Evolutionary conservation across 2,888 invertebrate species (phyloP), one percentile per base, ranked within the genome.

Genomic region (Phyllotreta striolata): DNA sequence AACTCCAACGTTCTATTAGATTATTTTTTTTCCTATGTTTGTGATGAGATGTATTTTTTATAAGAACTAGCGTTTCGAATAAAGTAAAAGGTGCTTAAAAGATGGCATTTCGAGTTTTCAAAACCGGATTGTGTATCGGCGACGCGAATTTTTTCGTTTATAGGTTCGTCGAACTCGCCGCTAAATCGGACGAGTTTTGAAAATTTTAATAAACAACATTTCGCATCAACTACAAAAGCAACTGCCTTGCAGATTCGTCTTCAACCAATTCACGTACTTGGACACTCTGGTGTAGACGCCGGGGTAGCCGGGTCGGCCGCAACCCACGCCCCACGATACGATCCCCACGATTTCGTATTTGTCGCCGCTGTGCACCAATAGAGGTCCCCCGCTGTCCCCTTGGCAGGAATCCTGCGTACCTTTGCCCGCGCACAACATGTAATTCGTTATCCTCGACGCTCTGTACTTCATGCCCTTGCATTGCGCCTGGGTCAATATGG

Each of bases 351-450:
- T 90, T 82, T 92, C 92, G 74, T 87, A 89, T 79, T 89, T 91
- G 63, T 91, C 90, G 38, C 89, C 91, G 70, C 87, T 88, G 67
- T 90, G 89, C 3, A 93, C 82, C 0, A 93, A 83, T 46, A 94
- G 82, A 0, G 94, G 94, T 0, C 94, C 94, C 10, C 94, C 94
- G 72, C 93, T 93, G 79, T 94, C 94, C 0, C 94, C 94, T 81
- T 94, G 94, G 74, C 94, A 95, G 0, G 93, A 93, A 81, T 95
- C 94, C 76, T 91, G 89, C 5, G 87, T 86, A 1, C 91, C 91
- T 67, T 88, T 86, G 9, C 94, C 94, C 6, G 94, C 94, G 78
- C 94, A 95, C 63, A 94, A 78, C 94, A 94, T 94, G 75, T 92
- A 92, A 60, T 87, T 84, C 6, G 93, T 93, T 70, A 94, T 94